Base-by-base conservation (phyloP, 2,888 invertebrate genomes). In the Leuctra nigra region DNA sequence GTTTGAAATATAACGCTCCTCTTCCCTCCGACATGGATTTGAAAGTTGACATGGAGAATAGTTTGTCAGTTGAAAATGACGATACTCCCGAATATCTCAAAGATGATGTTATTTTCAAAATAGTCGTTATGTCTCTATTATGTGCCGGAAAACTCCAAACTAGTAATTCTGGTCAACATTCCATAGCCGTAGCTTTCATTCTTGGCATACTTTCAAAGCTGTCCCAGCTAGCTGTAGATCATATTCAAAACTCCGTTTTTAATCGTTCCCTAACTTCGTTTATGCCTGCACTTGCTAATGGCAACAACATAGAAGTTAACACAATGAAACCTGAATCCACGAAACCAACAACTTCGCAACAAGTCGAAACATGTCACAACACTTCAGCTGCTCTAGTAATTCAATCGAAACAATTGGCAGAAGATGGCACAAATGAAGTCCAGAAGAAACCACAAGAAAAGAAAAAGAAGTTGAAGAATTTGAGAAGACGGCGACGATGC, bases 111-210 rank as follows among this genome's bases (percentile, higher is more conserved):
- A 77, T 92, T 54, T 90, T 91, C 67, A 92, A 91, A 74, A 84
- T 93, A 57, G 80, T 87, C 9, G 80, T 86, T 53, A 88, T 92
- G 66, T 84, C 88, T 64, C 77, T 94, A 56, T 84, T 91, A 68
- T 88, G 89, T 58, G 80, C 91, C 62, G 79, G 84, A 24, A 88
- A 89, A 72, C 74, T 91, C 56, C 82, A 84, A 68, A 82, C 79
- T 66, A 78, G 77, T 52, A 64, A 66, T 68, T 87, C 88, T n/a
- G 77, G 78, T n/a, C 87, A 88, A 69, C 80, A 86, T 41, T 89
- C 91, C 64, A 86, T 89, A 22, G 81, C 87, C 54, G 84, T 89
- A 67, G 92, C 93, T 24, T 91, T 94, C 67, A 81, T 87, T 53
- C 77, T 94, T 50, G 91, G 91, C 22, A 78, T 93, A 62, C 82